Conservation (phyloP, 2,797 vertebrate genomes). For the Platyrinchus mystaceus region DNA sequence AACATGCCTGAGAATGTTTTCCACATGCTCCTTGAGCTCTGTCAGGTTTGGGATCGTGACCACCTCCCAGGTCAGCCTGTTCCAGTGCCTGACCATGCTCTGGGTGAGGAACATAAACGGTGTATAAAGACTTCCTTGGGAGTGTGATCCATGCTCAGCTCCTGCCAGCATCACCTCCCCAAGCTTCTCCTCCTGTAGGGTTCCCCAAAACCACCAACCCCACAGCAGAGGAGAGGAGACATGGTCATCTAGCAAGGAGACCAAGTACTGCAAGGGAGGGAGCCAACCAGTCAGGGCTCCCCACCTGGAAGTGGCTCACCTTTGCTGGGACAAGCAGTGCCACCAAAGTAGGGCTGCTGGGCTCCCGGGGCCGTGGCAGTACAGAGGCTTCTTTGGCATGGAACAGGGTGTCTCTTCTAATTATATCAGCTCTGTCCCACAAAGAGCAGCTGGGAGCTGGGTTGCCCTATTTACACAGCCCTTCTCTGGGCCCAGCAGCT, state of each 20-base stretch:
- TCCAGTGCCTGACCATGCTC: not conserved
- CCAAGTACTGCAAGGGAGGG: not conserved
- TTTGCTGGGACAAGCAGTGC: not conserved
- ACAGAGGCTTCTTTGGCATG: not conserved
- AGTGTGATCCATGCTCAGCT: not conserved
- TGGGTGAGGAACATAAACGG: too few species aligned
- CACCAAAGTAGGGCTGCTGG: constrained; percentile 40
- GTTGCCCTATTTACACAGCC: constrained; percentile 17
- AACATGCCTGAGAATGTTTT: fast-evolving
- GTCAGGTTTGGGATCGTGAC: fast-evolving
- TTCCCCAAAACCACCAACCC: not conserved
- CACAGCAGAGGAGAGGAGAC: not conserved
- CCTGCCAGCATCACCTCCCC: not conserved
- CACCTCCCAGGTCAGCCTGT: not conserved
- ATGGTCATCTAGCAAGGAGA: not conserved
- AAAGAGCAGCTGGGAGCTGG: constrained; percentile 7
- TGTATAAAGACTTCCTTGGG: not conserved
- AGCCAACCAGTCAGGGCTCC: not conserved
- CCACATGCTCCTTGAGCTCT: not conserved
- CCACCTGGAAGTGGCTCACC: not conserved
- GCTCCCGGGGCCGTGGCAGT: not conserved
- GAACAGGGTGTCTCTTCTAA: constrained; percentile 33
- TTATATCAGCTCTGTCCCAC: constrained; percentile 46
- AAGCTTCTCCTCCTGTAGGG: not conserved
- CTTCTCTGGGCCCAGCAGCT: not conserved